Conservation (phyloP, 1,140 invertebrate species). For the Brachystomella parvula region DNA sequence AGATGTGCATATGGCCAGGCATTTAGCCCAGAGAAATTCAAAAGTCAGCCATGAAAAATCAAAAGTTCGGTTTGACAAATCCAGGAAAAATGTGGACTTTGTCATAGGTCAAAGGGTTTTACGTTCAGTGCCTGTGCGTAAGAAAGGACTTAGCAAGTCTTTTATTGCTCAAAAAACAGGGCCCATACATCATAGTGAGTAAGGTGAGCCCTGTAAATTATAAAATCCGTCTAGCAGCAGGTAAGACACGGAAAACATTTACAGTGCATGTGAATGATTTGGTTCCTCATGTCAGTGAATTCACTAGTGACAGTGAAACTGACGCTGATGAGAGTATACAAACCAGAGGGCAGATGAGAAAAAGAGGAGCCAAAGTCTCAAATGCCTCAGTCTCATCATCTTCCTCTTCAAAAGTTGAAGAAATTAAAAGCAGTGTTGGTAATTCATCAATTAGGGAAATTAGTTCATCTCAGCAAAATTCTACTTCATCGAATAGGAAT, state of each 20-base stretch:
- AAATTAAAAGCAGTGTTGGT: neutral
- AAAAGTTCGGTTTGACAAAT: slow-evolving; percentile 6
- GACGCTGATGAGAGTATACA: neutral
- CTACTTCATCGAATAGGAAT: neutral
- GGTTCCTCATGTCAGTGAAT: neutral
- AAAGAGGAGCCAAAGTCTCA: too few relatives aligned
- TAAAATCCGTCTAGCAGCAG: neutral
- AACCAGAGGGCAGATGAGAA: neutral
- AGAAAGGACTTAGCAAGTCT: neutral
- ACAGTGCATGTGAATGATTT: slow-evolving; percentile 3
- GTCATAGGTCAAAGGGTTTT: neutral
- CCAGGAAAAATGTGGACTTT: neutral
- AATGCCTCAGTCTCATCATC: neutral
- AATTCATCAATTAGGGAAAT: neutral
- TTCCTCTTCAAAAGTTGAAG: neutral
- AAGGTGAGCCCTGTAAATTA: neutral
- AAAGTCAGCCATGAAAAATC: neutral
- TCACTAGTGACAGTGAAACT: neutral
- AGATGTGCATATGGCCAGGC: neutral
- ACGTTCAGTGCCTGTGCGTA: neutral
- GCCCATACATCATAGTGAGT: neutral
- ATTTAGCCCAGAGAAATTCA: too few relatives aligned
- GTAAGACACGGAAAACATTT: neutral
- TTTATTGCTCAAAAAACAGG: neutral
- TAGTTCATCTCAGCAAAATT: neutral